Conservation (phyloP, 2,113 vertebrate genomes). For the Vidua macroura region DNA sequence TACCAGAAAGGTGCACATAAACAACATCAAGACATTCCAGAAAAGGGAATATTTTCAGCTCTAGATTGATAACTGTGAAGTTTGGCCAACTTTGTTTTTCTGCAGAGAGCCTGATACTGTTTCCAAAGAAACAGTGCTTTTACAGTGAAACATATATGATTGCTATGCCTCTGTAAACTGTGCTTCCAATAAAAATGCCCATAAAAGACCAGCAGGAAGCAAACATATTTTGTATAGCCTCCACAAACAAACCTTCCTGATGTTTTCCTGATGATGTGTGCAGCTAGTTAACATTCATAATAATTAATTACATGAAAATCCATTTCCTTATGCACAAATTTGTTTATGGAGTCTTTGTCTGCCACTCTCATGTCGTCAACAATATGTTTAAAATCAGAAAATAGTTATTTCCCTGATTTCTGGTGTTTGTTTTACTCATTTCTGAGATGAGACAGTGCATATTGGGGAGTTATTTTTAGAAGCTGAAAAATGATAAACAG, state of each 20-base stretch:
- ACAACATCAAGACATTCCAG: not conserved
- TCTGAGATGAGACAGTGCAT: not conserved
- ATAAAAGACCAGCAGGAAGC: not conserved
- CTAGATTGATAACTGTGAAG: not conserved
- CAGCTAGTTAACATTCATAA: not conserved
- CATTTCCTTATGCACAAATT: not conserved
- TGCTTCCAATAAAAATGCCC: not conserved
- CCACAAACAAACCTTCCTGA: not conserved
- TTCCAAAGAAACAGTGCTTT: not conserved
- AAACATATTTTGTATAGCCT: conserved; percentile 4
- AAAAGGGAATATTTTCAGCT: not conserved
- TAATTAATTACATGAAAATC: not conserved
- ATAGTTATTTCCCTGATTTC: not conserved
- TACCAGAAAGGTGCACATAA: not conserved
- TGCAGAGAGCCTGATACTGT: not conserved
- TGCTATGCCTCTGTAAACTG: not conserved
- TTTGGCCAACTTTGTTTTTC: not conserved
- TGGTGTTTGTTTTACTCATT: not conserved
- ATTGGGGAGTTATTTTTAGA: not conserved
- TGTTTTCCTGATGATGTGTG: not conserved
- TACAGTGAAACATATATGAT: not conserved
- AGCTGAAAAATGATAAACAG: not conserved
- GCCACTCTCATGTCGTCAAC: not conserved
- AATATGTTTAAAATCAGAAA: not conserved
- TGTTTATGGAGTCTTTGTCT: not conserved